Evolutionary conservation across 2,113 vertebrate species (phyloP).

Genomic region (Gnathonemus echidnorhynchus): DNA sequence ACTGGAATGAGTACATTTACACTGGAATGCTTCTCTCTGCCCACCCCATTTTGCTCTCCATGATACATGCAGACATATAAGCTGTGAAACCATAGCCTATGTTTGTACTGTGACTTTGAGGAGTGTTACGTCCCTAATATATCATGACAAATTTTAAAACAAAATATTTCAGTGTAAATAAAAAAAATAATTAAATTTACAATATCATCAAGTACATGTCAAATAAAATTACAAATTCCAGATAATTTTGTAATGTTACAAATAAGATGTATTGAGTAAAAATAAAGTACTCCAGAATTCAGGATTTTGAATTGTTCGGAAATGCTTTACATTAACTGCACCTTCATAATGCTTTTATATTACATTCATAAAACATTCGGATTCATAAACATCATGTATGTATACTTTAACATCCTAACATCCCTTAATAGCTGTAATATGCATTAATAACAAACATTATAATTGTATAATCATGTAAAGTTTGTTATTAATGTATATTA

Average conservation of each 20-base stretch:
- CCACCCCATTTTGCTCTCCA: not conserved
- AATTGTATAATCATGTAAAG: too few relatives aligned
- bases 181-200: not conserved
- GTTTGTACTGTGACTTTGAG: not conserved
- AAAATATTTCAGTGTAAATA: not conserved
- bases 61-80: not conserved
- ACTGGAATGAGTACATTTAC: not conserved
- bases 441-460: too few relatives aligned
- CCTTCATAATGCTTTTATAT: too few relatives aligned
- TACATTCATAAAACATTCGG: too few relatives aligned
- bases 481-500: too few relatives aligned
- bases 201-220: not conserved
- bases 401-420: too few relatives aligned
- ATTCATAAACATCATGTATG: too few relatives aligned
- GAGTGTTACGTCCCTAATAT: not conserved
- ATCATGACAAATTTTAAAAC: not conserved
- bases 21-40: not conserved
- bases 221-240: not conserved
- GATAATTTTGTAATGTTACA: not conserved
- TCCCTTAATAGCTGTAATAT: too few relatives aligned
- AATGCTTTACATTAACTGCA: too few relatives aligned
- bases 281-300: too few relatives aligned
- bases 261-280: too few relatives aligned
- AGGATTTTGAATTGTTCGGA: too few relatives aligned
- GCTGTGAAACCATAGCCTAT: not conserved